A percentile compares a stretch with the other conserved stretches of the same genome.
phyloP scores from a whole-genome alignment of 2,113 vertebrate genomes.

The Sylvilagus bachmani region DNA sequence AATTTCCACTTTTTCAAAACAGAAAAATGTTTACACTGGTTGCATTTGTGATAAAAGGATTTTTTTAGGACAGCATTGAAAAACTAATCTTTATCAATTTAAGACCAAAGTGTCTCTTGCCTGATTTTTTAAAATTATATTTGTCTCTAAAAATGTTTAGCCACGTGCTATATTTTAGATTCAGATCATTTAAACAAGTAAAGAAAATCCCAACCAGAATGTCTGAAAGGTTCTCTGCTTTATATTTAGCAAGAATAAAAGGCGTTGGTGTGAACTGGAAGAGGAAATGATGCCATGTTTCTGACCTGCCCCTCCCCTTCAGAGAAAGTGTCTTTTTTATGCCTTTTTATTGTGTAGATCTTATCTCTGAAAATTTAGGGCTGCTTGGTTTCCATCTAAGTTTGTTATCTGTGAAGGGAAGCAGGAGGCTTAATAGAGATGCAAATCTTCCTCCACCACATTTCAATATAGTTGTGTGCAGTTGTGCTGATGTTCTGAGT shows the following conservation, averaged over 20 bases:
- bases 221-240: conserved; percentile 50
- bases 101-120: neutral
- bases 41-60: neutral
- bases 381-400: neutral
- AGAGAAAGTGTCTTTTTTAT: neutral
- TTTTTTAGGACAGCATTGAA: conserved; percentile 6
- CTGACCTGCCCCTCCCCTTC: neutral
- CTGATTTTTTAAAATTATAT: neutral
- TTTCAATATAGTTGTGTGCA: neutral
- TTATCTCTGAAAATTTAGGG: neutral
- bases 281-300: neutral
- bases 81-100: conserved; percentile 8
- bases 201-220: conserved; percentile 51
- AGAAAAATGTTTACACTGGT: neutral
- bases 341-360: neutral
- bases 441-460: neutral
- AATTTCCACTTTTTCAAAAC: conserved; percentile 28
- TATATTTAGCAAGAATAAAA: conserved; percentile 46
- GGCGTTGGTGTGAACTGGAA: neutral
- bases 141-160: conserved; percentile 37
- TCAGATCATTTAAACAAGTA: conserved; percentile 4
- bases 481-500: neutral
- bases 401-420: conserved; percentile 23
- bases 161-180: conserved; percentile 25
- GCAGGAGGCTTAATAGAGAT: neutral